Conservation (phyloP, 2,888 invertebrate genomes). For the Sicus ferrugineus region DNA sequence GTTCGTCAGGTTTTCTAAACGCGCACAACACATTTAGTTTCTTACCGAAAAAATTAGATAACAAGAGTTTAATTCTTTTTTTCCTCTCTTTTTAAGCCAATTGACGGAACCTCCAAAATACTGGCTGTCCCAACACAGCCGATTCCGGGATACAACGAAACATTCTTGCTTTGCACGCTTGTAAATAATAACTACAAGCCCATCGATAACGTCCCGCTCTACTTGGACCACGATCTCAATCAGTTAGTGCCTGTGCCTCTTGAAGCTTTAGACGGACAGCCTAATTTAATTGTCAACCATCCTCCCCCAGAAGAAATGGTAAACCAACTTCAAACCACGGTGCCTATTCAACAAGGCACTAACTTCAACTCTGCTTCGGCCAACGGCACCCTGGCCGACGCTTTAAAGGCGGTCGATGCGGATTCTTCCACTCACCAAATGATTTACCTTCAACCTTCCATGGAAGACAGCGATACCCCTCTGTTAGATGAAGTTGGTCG, state of each 20-base stretch:
- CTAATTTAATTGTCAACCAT: constrained; percentile 47
- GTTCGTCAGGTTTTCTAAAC: neutral
- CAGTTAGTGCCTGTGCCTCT: constrained; percentile 56
- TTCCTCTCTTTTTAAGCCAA: constrained; percentile 25
- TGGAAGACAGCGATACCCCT: constrained; percentile 8
- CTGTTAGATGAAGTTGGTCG: constrained; percentile 18
- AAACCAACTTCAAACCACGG: constrained; percentile 29
- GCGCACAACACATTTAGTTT: neutral
- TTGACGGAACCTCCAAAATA: constrained; percentile 66
- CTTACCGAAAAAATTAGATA: neutral
- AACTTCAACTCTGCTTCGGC: neutral
- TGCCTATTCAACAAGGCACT: constrained; percentile 15
- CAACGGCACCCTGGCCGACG: neutral
- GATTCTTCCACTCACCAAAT: constrained; percentile 44
- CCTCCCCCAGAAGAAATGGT: constrained; percentile 39
- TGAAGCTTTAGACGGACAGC: constrained; percentile 49
- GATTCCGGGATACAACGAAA: constrained; percentile 77
- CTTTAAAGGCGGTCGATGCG: constrained; percentile 35
- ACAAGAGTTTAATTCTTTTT: constrained; percentile 1
- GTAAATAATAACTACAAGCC: constrained; percentile 73
- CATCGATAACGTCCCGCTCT: constrained; percentile 70
- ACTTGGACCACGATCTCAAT: constrained; percentile 55
- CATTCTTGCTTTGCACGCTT: constrained; percentile 73
- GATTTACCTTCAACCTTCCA: constrained; percentile 45
- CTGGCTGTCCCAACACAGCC: constrained; percentile 78